Conservation (phyloP, 2,888 invertebrate species). For the Drosophila nr. fundita region DNA sequence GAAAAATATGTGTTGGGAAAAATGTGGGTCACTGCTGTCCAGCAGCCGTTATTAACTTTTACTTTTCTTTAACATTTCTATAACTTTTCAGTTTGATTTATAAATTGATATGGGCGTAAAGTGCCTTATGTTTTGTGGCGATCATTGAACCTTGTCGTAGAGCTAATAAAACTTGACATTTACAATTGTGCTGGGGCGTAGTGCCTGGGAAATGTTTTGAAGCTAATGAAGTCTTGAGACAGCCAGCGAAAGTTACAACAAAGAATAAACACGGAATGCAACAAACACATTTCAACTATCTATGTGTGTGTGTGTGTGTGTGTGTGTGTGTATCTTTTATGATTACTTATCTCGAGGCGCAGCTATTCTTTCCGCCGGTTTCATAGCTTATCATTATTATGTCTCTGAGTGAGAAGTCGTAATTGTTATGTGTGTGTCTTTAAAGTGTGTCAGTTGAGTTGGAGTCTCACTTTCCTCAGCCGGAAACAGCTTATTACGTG, state of each 20-base stretch:
- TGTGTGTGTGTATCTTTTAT: slow-evolving; percentile 34
- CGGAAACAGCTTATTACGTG: slow-evolving; percentile 55
- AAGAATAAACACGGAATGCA: slow-evolving; percentile 71
- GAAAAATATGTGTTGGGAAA: slow-evolving; percentile 17
- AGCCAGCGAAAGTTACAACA: slow-evolving; percentile 71
- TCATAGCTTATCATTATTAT: slow-evolving; percentile 49
- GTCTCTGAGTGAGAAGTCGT: slow-evolving; percentile 60
- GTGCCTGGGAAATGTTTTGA: background rate
- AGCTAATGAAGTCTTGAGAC: slow-evolving; percentile 58
- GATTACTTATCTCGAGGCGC: slow-evolving; percentile 65
- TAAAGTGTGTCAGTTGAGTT: slow-evolving; percentile 49
- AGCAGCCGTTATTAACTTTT: slow-evolving; percentile 65
- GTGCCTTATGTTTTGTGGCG: slow-evolving; percentile 27
- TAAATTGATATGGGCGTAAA: slow-evolving; percentile 53
- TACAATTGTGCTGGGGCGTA: slow-evolving; percentile 51
- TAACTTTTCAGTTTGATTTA: slow-evolving; percentile 38
- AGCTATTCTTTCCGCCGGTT: slow-evolving; percentile 28
- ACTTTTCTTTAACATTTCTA: slow-evolving; percentile 50
- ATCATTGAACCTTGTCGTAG: slow-evolving; percentile 55
- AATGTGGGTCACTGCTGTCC: slow-evolving; percentile 69
- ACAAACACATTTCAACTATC: slow-evolving; percentile 12
- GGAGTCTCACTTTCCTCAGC: slow-evolving; percentile 34
- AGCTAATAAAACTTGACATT: slow-evolving; percentile 78
- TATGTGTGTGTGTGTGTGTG: background rate
- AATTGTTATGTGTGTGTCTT: slow-evolving; percentile 51